phyloP scores from a whole-genome alignment of 1,140 invertebrate genomes.

The Zaprionus nigranus region DNA sequence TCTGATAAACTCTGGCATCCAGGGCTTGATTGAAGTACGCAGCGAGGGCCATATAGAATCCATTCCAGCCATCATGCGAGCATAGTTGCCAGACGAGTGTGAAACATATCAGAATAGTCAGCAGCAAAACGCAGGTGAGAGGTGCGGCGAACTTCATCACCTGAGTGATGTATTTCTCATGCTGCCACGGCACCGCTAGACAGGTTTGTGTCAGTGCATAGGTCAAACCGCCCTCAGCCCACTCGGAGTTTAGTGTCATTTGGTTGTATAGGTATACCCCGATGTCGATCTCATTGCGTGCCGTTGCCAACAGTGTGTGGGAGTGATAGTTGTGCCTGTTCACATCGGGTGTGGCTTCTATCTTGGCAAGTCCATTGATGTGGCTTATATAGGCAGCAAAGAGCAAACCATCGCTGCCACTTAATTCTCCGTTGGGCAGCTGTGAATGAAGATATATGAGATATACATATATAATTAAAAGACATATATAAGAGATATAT shows the following conservation, averaged over 20 bases:
- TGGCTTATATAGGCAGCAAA: slow-evolving; percentile 22
- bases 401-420: slow-evolving; percentile 28
- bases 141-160: not conserved
- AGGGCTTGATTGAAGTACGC: slow-evolving; percentile 38
- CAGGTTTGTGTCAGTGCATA: slow-evolving; percentile 24
- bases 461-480: too few relatives aligned
- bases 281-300: slow-evolving; percentile 46
- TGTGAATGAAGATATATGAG: not conserved
- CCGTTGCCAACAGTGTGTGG: slow-evolving; percentile 33
- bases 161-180: not conserved
- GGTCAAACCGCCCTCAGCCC: slow-evolving; percentile 3
- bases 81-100: slow-evolving; percentile 41
- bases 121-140: not conserved
- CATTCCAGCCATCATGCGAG: slow-evolving; percentile 4
- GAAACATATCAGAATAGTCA: slow-evolving; percentile 21
- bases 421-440: slow-evolving; percentile 32
- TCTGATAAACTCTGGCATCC: slow-evolving; percentile 4
- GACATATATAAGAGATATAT: too few relatives aligned
- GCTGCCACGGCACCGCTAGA: slow-evolving; percentile 49
- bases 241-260: slow-evolving; percentile 25
- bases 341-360: slow-evolving; percentile 16
- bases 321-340: slow-evolving; percentile 54
- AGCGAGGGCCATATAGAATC: slow-evolving; percentile 25
- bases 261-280: slow-evolving; percentile 39
- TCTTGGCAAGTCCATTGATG: slow-evolving; percentile 19